phyloP scores from a whole-genome alignment of 1,140 invertebrate genomes.

The Polypedilum pembai region DNA sequence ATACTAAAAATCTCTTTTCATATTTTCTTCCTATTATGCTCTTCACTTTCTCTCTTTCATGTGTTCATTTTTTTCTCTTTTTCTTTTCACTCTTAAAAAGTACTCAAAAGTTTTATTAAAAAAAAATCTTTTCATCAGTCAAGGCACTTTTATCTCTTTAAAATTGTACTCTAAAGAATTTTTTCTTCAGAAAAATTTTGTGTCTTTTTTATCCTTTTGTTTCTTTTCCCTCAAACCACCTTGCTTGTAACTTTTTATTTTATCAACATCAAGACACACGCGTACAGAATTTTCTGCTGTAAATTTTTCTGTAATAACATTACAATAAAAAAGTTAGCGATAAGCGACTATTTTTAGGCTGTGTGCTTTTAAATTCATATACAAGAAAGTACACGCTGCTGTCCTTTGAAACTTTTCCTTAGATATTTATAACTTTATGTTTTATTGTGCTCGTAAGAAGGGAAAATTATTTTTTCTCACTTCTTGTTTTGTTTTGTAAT shows the following conservation, averaged over 20 bases:
- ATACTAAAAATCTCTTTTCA: too few species aligned
- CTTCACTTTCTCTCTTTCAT: too few species aligned
- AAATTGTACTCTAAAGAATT: background rate
- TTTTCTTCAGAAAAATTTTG: background rate
- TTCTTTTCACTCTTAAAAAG: background rate
- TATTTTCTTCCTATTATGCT: too few species aligned
- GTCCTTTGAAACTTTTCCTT: background rate
- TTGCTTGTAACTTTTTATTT: too few species aligned
- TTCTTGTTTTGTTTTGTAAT: background rate
- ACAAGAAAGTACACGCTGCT: background rate
- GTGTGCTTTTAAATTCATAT: background rate
- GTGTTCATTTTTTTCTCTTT: too few species aligned
- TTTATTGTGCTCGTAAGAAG: background rate
- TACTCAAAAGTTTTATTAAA: background rate
- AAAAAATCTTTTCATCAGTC: background rate
- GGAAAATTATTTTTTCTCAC: background rate
- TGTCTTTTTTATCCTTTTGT: background rate
- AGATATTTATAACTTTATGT: background rate
- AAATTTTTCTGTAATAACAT: background rate
- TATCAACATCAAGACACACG: background rate
- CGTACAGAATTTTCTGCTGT: background rate
- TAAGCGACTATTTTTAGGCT: background rate
- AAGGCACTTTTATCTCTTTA: background rate
- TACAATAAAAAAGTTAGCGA: constrained; percentile 8
- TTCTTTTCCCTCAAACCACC: too few species aligned